Evolutionary conservation across 2,888 invertebrate genomes (phyloP), one percentile per base, ranked within the genome.

Genomic region (Agrilus cyanescens): DNA sequence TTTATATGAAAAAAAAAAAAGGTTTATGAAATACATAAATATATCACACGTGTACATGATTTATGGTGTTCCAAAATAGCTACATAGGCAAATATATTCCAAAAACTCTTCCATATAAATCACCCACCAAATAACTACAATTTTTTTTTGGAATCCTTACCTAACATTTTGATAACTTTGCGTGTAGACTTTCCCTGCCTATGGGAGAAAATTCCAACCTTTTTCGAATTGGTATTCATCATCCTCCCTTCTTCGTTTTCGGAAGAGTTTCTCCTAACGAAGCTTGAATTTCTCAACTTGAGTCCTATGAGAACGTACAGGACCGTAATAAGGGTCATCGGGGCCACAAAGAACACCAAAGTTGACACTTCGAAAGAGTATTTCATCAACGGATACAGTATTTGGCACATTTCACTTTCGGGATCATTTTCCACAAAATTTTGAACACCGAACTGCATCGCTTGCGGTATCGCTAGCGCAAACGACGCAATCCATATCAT

Each of bases 311-410:
- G 68, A 38, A 82, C 75, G 59, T 91, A 91, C 46, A 91, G 69
- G 46, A 87, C 82, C 29, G 81, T 80, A 59, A 91, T 88, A 47
- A 89, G 72, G 25, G 83, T 83, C 87, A 91, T 88, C 2, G 90
- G 91, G 37, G 82, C 78, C 31, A 87, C 78, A 62, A 91, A 91
- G 66, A 90, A 88, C 56, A 89, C 68, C 59, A 83, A 78, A 53
- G 82, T 80, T 8, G 89, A 86, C 55, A 86, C 76, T 57, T 84
- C 82, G 59, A 88, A 86, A 48, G 82, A 78, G 66, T 85, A 80
- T 43, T 78, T 76, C 37, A 79, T 67, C 32, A 76, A 69, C 2
- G 70, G 65, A 43, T 64, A 56, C n/a, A 69, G 71, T 49, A 74
- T 71, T 49, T 74, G 71, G 10, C 72, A 58, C 50, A 74, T 75